These are phyloP conservation scores for Cliona cf. orientalis DNA, from an alignment of 37 sponge, comb jelly and placozoan species.

Conservation along the genomic window DNA sequence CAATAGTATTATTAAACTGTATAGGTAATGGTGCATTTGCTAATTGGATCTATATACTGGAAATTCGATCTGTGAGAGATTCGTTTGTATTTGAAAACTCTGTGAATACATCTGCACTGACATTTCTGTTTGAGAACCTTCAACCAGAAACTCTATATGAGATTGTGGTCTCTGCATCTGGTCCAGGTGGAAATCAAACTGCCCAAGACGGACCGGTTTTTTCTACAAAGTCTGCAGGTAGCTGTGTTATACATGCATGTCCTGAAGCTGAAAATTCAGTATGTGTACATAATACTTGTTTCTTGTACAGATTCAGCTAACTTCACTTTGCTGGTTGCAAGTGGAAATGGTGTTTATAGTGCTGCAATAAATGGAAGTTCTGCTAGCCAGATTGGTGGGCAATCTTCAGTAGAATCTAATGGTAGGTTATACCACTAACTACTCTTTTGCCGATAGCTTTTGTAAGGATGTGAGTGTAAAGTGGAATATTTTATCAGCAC, in stretches of 20 bases:
- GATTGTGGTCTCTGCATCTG: constrained; percentile 24
- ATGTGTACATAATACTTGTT: neutral
- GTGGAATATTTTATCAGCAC: neutral
- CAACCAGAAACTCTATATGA: constrained; percentile 23
- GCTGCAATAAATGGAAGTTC: neutral
- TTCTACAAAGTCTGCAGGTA: constrained; percentile 20
- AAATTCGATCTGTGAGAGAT: too few species aligned
- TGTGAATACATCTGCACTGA: constrained; percentile 3
- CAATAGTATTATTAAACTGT: too few species aligned
- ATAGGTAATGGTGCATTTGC: constrained; percentile 37
- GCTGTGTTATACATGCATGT: too few species aligned
- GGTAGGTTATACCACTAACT: neutral
- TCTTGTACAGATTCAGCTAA: neutral
- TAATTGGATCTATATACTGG: too few species aligned
- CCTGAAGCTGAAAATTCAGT: neutral
- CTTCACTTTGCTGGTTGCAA: neutral
- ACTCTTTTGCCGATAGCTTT: neutral
- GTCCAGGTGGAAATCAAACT: constrained; percentile 7
- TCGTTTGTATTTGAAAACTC: neutral
- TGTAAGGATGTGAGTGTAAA: neutral
- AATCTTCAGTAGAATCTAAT: neutral
- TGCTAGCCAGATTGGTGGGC: neutral
- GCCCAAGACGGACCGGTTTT: constrained; percentile 13
- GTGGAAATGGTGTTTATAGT: neutral
- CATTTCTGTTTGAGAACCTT: neutral